Evolutionary conservation across 2,113 vertebrate species (phyloP), one percentile per base, ranked within the genome.

Genomic region (Amphiprion percula): DNA sequence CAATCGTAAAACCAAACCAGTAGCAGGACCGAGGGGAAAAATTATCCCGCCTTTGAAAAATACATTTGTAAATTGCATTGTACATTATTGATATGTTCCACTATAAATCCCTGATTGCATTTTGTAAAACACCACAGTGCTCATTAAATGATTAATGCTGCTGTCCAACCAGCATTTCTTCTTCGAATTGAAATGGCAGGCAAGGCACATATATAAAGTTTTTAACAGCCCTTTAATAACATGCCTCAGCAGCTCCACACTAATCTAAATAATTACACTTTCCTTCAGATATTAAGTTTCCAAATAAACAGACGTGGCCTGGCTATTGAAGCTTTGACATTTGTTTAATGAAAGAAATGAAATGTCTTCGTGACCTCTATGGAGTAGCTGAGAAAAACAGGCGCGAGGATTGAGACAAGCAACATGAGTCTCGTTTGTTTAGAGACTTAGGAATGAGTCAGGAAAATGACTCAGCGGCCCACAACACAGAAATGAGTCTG

Each of bases 81-180:
- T 90, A 72, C 81, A 90, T 90, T 91, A 91, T 91, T 91, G 84
- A 92, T 90, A 80, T 61, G 74, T 83, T 87, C 82, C 74, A 58
- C 65, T 50, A 68, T 70, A 84, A 85, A 71, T 68, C 84, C 65
- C 50, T 84, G 76, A 90, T 91, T 91, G 82, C 74, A 77, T 90
- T 90, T 88, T 69, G 82, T 85, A 77, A 81, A 89, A 87, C 79
- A 74, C 68, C 68, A 63, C 81, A 63, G 83, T 83, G 75, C 86
- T 90, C 83, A 86, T 89, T 87, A 82, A 89, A 82, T 84, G 78
- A 90, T 87, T 80, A 77, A 89, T 86, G 70, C 24, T 1, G 24
- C 77, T 77, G 74, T 78, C 81, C n/a, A 59, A 64, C 41, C 24
- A 62, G 68, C 50, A 41, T 54, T 73, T 47, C 68, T 19, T 64